Evolutionary conservation across 2,113 vertebrate species (phyloP), one percentile per base, ranked within the genome.

Genomic region (Bolborhynchus lineola): DNA sequence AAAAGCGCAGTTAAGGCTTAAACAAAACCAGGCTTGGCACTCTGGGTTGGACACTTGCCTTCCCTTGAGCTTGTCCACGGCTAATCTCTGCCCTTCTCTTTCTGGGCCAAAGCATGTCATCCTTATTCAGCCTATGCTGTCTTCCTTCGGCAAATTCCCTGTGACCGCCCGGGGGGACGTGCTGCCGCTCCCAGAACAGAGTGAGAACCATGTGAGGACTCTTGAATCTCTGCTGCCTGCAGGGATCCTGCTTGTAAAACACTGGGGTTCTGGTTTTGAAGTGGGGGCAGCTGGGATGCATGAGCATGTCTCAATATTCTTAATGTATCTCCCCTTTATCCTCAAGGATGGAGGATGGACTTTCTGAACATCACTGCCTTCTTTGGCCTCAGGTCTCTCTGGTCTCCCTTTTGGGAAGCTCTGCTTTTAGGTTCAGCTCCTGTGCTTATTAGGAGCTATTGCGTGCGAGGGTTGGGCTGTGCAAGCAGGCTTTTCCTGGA

Each of bases 21-120:
- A 96, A 98, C 97, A 97, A 98, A 98, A 95, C 95, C 88, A 79
- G 88, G 79, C 94, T 97, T 98, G 97, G 97, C 97, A 97, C 97
- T 96, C 87, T 6, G 95, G 96, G 94, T 96, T 95, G 97, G 97
- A 97, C 95, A 96, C 88, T 92, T 97, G 96, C 88, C 96, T 97
- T 96, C 96, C 96, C 65, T 65, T 97, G 87, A 97, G 60, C 94
- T 97, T 96, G 65, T 96, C 97, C 95, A 93, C 10, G 1, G 85
- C 80, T 92, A 90, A 86, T 92, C 96, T 94, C 91, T 96, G 95
- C 92, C 94, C 96, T 96, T 63, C 88, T 80, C 96, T 93, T 92
- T 83, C 89, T 95, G 95, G 92, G 95, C 96, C 95, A 97, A 95
- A 94, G 86, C 79, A 93, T 95, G 94, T 83, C 95, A 96, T 94